Evolutionary conservation across 2,888 invertebrate genomes (phyloP), one percentile per base, ranked within the genome.

Genomic region (Cancer borealis): DNA sequence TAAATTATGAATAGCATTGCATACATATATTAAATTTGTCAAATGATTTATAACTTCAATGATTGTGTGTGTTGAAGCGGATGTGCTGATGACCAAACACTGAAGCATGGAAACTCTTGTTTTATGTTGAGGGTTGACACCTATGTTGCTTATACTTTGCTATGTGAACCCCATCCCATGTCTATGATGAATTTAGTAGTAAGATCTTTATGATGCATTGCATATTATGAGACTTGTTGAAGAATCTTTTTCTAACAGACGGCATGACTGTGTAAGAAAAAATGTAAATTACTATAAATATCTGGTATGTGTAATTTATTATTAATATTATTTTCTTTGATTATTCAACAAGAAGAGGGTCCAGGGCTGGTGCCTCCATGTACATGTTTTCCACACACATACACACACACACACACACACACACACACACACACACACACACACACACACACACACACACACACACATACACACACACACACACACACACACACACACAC

Each of bases 251-350:
- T 91, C 90, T 91, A 93, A 93, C 79, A 91, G 93, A 93, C 49
- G 91, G 93, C 91, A 87, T 93, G 93, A 91, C 87, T 60, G 92
- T 94, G 92, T 89, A 79, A 94, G 94, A 88, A 91, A 39, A 88
- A 88, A 21, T 94, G 94, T 94, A 94, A 92, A 94, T 92, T 92
- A 49, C 79, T 94, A 94, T 94, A 94, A 92, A 94, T 94, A 94
- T 92, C 94, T 92, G 92, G 89, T 94, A 92, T 92, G 94, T 94
- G 92, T 94, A 94, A 94, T 94, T 94, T 94, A 94, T 94, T 94
- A 92, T 92, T 73, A 93, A 93, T 93, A 93, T 92, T 93, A 91
- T 92, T 88, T 92, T 92, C 73, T 94, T 92, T 94, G 30, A 89
- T 73, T 92, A 92, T 94, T 88, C 88, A 94, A 60, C 91, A 93